These are phyloP conservation scores for Melospiza melodia DNA, from an alignment of 2,113 vertebrate genomes.

Conservation along the genomic window DNA sequence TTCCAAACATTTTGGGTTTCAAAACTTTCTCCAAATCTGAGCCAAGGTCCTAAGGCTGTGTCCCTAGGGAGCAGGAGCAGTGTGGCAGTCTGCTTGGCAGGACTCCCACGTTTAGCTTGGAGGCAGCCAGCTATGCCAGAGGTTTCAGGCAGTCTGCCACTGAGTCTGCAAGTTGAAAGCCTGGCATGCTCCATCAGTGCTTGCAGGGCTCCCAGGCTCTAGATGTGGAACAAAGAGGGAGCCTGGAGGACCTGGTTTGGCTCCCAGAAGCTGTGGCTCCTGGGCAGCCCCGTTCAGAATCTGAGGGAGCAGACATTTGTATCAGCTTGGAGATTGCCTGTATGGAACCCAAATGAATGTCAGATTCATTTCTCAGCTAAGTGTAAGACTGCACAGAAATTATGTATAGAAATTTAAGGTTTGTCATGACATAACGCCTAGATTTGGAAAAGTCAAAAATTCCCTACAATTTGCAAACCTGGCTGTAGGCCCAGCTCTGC, in stretches of 20 bases:
- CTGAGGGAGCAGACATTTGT: background rate
- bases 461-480: background rate
- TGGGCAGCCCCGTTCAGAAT: background rate
- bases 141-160: constrained; percentile 65
- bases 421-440: background rate
- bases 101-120: background rate
- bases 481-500: background rate
- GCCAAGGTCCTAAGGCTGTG: constrained; percentile 35
- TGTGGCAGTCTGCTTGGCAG: constrained; percentile 58
- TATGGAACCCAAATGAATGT: background rate
- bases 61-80: background rate
- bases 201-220: background rate
- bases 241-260: constrained; percentile 26
- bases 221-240: background rate
- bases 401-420: background rate
- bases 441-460: background rate
- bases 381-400: background rate
- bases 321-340: background rate
- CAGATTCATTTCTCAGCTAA: background rate
- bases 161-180: constrained; percentile 13
- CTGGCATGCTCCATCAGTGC: background rate
- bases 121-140: constrained; percentile 63
- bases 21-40: constrained; percentile 47
- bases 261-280: constrained; percentile 15
- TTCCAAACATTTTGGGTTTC: constrained; percentile 34